Base-by-base conservation (phyloP, 1,140 invertebrate genomes). In the Apocrypta bakeri region DNA sequence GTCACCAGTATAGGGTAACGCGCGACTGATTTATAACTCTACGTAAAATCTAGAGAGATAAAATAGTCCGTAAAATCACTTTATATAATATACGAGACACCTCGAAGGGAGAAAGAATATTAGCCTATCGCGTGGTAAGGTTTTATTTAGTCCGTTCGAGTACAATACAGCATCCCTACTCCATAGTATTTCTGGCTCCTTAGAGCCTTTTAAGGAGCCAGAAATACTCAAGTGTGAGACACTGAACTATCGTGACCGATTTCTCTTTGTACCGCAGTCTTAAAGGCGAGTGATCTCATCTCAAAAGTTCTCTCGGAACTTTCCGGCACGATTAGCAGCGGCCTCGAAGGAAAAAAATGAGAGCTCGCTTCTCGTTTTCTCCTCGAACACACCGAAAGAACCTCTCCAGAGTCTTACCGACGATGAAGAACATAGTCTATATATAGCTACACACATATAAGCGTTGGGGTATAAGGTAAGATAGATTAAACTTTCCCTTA, bases 401-500 rank as follows among this genome's bases (percentile, higher is more conserved):
- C n/a, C 42, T 79, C 69, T 69, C 69, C 42, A 9, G 66, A 33
- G 42, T 27, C 48, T n/a, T 7, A 6, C 3, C 17, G 14, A 21
- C 7, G 7, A 56, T 21, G 21, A 56, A 56, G 17, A 56, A 6
- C 40, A 7, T 7, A 42, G 40, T 14, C 12, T 42, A 42, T 42
- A 14, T 56, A 56, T 56, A 56, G 48, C 3, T 37, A 37, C 9
- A 56, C 48, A 21, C 17, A 17, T 56, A 21, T 7, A 7, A 17
- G 17, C 7, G 48, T 7, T 7, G 6, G 11, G 1, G 11, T 42
- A 42, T 56, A 37, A 25, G 69, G 68, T 31, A 80, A 73, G 78
- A 73, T 29, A 63, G 69, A 80, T 73, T 73, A 80, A 80, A 72
- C 78, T 72, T 29, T 80, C 40, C 7, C 40, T 72, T 37, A 80